phyloP scores from a whole-genome alignment of 37 sponge, comb jelly and placozoan species.

The Eunapius fragilis region DNA sequence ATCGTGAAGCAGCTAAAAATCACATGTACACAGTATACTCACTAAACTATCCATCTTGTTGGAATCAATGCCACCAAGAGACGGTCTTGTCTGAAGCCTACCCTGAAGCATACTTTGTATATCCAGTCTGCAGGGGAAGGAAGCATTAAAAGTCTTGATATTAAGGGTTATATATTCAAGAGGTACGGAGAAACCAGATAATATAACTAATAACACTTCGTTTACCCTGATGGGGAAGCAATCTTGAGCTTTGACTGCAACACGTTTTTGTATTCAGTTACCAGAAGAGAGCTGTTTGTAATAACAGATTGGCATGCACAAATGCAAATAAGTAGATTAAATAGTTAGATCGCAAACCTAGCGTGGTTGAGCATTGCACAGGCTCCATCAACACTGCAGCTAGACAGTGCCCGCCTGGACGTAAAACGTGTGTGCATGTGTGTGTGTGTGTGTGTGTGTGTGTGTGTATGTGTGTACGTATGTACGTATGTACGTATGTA shows the following conservation, averaged over 20 bases:
- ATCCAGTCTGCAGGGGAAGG: conserved; percentile 17
- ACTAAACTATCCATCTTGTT: conserved; percentile 31
- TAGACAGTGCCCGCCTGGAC: too few relatives aligned
- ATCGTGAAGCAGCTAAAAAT: neutral
- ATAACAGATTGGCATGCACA: too few relatives aligned
- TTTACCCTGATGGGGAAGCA: neutral
- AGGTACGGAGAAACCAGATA: too few relatives aligned
- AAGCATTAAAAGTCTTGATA: neutral
- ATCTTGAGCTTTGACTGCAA: conserved; percentile 50
- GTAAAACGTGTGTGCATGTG: neutral
- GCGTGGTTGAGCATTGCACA: conserved; percentile 93
- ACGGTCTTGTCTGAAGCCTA: conserved; percentile 9
- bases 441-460: neutral
- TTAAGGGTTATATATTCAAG: neutral
- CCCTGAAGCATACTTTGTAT: conserved; percentile 44
- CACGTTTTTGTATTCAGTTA: conserved; percentile 58
- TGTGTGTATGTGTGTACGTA: conserved; percentile 8
- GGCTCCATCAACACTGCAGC: conserved; percentile 79
- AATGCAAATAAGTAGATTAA: too few relatives aligned
- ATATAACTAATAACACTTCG: too few relatives aligned
- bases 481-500: conserved; percentile 22
- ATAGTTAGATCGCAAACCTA: too few relatives aligned
- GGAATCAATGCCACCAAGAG: conserved; percentile 12
- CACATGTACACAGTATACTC: too few relatives aligned
- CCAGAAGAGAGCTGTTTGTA: conserved; percentile 77